Conservation (phyloP, 2,797 vertebrate species). For the Poeciliopsis gracilis region DNA sequence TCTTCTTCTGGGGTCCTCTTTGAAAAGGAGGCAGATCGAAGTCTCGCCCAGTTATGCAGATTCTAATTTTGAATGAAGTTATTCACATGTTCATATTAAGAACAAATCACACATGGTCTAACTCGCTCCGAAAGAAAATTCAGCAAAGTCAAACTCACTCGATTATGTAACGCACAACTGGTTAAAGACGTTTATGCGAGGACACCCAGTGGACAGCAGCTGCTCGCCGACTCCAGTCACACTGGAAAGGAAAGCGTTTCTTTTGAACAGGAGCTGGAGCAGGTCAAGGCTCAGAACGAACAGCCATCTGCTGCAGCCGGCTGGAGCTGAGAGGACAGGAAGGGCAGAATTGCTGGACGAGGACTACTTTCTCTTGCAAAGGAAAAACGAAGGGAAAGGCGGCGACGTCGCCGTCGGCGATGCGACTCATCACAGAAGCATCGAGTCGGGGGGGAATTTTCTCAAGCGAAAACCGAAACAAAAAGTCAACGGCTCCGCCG, state of each 20-base stretch:
- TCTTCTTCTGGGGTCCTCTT: too few relatives aligned
- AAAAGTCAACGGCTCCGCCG: background rate
- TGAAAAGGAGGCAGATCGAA: background rate
- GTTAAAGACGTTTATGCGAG: background rate
- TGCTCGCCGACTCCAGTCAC: background rate
- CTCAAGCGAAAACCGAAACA: background rate
- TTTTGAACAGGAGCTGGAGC: background rate
- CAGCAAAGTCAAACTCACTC: background rate
- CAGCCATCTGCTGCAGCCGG: background rate
- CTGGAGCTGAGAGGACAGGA: background rate
- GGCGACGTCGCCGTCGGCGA: background rate
- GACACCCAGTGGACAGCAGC: background rate
- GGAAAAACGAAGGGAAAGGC: background rate
- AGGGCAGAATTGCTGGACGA: background rate
- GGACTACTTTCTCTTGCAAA: background rate
- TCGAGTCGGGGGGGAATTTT: background rate
- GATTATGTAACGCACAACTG: background rate
- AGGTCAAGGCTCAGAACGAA: background rate
- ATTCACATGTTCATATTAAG: background rate
- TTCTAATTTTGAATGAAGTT: background rate
- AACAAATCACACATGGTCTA: background rate
- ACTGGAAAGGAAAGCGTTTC: background rate
- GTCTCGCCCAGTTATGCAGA: background rate
- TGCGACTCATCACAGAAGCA: background rate
- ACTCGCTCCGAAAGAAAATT: background rate